Evolutionary conservation across 2,888 invertebrate species (phyloP).

Genomic region (Spatulosminthurus flaviceps): DNA sequence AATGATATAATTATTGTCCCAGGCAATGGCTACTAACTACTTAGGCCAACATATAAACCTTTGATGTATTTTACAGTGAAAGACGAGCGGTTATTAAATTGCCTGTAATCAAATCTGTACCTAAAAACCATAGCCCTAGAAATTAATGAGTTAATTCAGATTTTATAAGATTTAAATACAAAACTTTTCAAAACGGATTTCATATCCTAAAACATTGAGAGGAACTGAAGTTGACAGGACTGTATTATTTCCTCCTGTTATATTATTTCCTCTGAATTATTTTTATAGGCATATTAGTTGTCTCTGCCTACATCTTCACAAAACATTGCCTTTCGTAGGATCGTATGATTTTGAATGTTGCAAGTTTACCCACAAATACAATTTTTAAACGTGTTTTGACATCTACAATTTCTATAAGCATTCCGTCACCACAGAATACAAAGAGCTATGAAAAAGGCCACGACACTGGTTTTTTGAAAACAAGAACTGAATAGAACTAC

Average conservation of each 20-base stretch:
- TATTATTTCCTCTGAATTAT: background rate
- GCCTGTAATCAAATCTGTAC: conserved; percentile 22
- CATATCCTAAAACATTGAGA: background rate
- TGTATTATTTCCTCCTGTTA: background rate
- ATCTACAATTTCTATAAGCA: background rate
- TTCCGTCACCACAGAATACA: conserved; percentile 3
- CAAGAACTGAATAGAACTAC: background rate
- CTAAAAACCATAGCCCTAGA: conserved; percentile 12
- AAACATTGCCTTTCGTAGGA: background rate
- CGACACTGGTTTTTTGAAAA: background rate
- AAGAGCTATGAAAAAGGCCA: conserved; percentile 3
- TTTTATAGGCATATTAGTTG: background rate
- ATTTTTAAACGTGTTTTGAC: background rate
- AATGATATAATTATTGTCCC: background rate
- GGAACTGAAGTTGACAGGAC: conserved; percentile 5
- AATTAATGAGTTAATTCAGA: background rate
- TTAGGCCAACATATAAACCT: background rate
- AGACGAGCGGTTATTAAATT: conserved; percentile 26
- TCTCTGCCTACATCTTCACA: background rate
- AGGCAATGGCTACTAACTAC: background rate
- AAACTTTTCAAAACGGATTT: background rate
- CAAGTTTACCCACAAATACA: background rate
- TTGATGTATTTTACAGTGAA: conserved; percentile 33
- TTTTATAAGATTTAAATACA: conserved; percentile 8
- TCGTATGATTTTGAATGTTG: background rate